These are phyloP conservation scores for Rhombomys opimus DNA, from an alignment of 2,113 vertebrate genomes.

Conservation along the genomic window DNA sequence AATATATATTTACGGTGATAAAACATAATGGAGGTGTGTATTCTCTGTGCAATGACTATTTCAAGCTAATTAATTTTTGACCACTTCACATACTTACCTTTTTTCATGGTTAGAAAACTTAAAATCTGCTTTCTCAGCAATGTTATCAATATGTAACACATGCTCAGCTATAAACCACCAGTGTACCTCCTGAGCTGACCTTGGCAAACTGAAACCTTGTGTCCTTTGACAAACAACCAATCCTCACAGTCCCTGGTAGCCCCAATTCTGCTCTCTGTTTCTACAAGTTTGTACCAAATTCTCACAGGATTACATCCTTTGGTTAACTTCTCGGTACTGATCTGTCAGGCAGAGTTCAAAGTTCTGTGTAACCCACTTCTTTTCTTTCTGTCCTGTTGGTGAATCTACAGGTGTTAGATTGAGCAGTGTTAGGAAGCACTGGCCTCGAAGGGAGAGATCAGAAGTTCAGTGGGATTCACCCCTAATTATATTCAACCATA, in stretches of 20 bases:
- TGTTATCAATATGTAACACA: not conserved
- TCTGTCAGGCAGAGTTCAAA: not conserved
- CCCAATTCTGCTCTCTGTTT: not conserved
- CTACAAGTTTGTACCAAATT: not conserved
- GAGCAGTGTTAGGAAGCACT: not conserved
- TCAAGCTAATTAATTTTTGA: not conserved
- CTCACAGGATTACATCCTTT: not conserved
- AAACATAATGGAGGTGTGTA: not conserved
- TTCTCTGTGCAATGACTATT: not conserved
- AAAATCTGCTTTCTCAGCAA: not conserved
- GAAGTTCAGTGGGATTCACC: not conserved
- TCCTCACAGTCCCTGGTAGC: not conserved
- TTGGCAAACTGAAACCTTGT: not conserved
- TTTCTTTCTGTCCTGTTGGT: not conserved
- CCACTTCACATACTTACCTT: not conserved
- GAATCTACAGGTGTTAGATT: not conserved
- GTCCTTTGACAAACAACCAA: not conserved
- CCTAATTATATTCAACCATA: not conserved
- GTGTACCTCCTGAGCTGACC: too few species aligned
- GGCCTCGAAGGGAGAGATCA: not conserved
- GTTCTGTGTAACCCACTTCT: not conserved
- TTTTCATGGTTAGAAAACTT: not conserved
- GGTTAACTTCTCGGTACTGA: not conserved
- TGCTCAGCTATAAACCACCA: not conserved
- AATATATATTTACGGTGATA: not conserved